Base-by-base conservation (phyloP, 64 coral and sea anemone species). In the Pocillopora verrucosa region DNA sequence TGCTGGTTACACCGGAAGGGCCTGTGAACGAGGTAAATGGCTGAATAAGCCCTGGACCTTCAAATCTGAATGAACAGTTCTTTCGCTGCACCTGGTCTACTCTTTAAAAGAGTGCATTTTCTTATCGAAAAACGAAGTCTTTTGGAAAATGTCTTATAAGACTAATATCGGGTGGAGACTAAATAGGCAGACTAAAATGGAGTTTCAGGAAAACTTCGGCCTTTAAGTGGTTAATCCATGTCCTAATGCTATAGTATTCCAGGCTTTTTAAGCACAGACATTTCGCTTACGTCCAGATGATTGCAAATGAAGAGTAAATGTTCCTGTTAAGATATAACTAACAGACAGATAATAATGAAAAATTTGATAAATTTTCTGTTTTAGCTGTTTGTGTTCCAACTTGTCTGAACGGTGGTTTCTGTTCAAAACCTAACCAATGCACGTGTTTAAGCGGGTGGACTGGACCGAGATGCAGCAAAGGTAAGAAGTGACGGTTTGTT, bases 341-440 rank as follows among this genome's bases (percentile, higher is more conserved):
- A 51, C 41, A 51, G 41, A 51, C 41, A 51, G 41, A 51, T 30
- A 25, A 10, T 2, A 2, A 63, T 11, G 22, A 20, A 70, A 70
- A 25, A 1, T 30, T 19, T 20, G 7, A 5, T 20, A n/a, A 17
- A 6, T 56, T 4, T 59, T 4, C 22, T 59, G 19, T 14, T 79
- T 79, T 58, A 95, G 93, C 89, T 34, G 84, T 78, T 65, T 95
- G 93, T 58, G 65, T 51, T 70, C 93, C 93, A 75, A 72, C 56
- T 9, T 95, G 93, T 77, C 58, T 88, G 17, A 91, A 95, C 58
- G 93, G 93, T 72, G 93, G 93, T 20, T 5, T 74, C 10, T 95
- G 93, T 82, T 15, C 87, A 59, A 80, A 58, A 61, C 89, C 82
- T 4, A 84, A 95, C 78, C 51, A 79, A 57, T 95, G 93, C 67